Evolutionary conservation across 2,888 invertebrate species (phyloP), one percentile per base, ranked within the genome.

Genomic region (Oscheius sp.): DNA sequence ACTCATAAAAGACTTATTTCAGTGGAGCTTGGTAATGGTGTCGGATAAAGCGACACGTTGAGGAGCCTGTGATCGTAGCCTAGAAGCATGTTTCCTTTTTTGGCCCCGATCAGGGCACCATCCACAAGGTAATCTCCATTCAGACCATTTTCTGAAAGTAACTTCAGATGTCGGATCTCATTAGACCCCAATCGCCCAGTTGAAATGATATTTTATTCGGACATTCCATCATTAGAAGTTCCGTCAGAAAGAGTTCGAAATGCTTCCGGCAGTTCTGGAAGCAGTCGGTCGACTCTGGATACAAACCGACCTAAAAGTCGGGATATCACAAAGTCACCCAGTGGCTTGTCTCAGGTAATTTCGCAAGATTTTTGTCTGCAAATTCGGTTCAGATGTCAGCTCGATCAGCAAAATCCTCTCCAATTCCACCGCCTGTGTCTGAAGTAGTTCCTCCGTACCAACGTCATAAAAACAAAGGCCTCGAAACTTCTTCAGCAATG

Each of bases 381-480:
- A 29, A 29, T 53, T 7, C 35, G 13, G 33, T 71, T 21, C 77
- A 78, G 35, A 76, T 79, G 55, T 82, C 82, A 55, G 75, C 77
- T 70, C 77, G 82, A 70, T 81, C 80, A 51, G 79, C 79, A 73
- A 82, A 82, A 81, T 82, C 82, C 78, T 82, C 82, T 78, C 82
- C 80, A 32, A 63, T 80, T 47, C 82, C 82, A 48, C 77, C 76
- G n/a, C 58, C 70, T 1, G 68, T 74, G 7, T 73, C 79, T 9
- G 78, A 79, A 32, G 68, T 65, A 10, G 59, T 76, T 48, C 82
- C 80, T 60, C 79, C 78, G 13, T 72, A 74, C 35, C 63, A 76
- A 47, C 55, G 82, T 63, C 79, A 82, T 32, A 79, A 76, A 57
- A 82, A 83, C 71, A 81, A 81, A 62, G 81, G 82, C 35, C 74